phyloP scores from a whole-genome alignment of 1,140 invertebrate species.

The Asobara japonica region DNA sequence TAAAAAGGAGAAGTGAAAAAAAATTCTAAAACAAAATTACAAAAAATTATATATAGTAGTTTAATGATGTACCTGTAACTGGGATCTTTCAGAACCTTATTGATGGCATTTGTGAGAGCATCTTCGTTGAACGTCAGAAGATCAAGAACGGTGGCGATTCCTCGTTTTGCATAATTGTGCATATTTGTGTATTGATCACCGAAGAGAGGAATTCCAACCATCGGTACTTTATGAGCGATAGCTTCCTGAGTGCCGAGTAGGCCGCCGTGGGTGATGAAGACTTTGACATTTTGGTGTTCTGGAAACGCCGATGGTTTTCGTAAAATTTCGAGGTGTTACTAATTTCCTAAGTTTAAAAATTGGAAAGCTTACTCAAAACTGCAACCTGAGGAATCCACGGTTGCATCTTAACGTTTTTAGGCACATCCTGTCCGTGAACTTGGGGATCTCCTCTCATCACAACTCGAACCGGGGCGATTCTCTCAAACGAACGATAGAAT shows the following conservation, averaged over 20 bases:
- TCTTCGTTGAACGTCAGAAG: conserved; percentile 47
- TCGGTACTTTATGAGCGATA: conserved; percentile 77
- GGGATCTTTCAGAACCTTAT: conserved; percentile 48
- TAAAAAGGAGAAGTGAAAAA: no score
- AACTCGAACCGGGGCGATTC: conserved; percentile 67
- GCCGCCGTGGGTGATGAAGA: conserved; percentile 80
- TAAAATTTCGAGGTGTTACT: not conserved
- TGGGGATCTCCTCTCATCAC: conserved; percentile 70
- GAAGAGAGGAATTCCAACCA: conserved; percentile 77
- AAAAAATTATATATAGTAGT: no score
- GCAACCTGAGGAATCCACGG: conserved; percentile 75
- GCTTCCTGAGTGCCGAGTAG: conserved; percentile 79
- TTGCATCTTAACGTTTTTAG: conserved; percentile 67
- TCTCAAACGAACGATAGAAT: conserved; percentile 65
- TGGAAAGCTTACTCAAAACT: conserved; percentile 60
- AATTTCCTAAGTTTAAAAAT: not conserved
- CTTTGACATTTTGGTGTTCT: conserved; percentile 62
- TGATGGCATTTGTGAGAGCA: conserved; percentile 46
- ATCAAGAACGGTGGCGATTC: conserved; percentile 51
- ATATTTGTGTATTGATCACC: conserved; percentile 76
- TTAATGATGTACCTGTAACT: conserved; percentile 52
- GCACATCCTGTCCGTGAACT: conserved; percentile 53
- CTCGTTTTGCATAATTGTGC: conserved; percentile 41
- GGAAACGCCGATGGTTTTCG: not conserved
- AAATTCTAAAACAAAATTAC: no score